Percentiles rank a stretch among this genome's conserved stretches.
Evolutionary conservation across 1,140 invertebrate species (phyloP).

Genomic region (Apis dorsata): DNA sequence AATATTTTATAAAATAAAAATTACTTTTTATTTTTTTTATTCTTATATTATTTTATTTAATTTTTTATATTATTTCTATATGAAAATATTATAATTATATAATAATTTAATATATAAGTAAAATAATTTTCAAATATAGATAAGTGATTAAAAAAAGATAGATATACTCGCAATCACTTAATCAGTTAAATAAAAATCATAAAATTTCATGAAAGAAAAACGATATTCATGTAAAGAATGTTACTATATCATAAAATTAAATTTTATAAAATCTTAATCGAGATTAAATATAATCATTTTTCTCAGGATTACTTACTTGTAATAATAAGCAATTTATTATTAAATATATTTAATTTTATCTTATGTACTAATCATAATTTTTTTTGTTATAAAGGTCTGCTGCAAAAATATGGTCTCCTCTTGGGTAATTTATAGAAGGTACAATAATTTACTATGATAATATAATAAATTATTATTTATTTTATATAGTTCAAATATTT

Average conservation of each 20-base stretch:
- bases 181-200: too few relatives aligned
- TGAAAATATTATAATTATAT: background rate
- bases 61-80: background rate
- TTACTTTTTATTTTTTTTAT: background rate
- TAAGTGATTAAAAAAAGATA: too few relatives aligned
- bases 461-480: slow-evolving; percentile 15
- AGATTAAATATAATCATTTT: too few relatives aligned
- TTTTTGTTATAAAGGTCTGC: slow-evolving; percentile 59
- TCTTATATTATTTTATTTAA: too few relatives aligned
- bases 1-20: slow-evolving; percentile 6
- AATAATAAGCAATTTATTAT: background rate
- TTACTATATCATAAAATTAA: too few relatives aligned
- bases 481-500: slow-evolving; percentile 11
- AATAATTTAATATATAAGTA: background rate
- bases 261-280: too few relatives aligned
- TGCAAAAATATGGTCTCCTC: slow-evolving; percentile 59
- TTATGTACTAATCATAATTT: background rate
- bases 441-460: background rate
- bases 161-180: too few relatives aligned
- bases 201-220: too few relatives aligned
- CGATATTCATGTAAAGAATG: too few relatives aligned
- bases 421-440: slow-evolving; percentile 31
- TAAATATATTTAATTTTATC: slow-evolving; percentile 5
- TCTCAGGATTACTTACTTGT: too few relatives aligned
- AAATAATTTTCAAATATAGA: too few relatives aligned